Conservation (phyloP, 1,140 invertebrate genomes). For the Zaprionus tsacasi region DNA sequence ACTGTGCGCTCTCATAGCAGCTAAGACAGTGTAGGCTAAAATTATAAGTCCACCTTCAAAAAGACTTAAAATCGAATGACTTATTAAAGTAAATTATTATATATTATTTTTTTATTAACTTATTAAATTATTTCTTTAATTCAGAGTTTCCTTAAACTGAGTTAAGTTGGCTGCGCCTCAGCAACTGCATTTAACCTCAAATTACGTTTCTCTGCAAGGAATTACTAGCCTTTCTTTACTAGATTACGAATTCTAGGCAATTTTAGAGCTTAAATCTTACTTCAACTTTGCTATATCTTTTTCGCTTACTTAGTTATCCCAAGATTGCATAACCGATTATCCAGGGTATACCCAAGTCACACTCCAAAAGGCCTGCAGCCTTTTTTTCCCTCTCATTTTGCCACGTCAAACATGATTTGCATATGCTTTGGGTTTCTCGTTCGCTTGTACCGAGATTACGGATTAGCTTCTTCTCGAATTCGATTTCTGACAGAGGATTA, state of each 20-base stretch:
- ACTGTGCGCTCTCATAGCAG: slow-evolving; percentile 1
- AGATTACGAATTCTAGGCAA: too few species aligned
- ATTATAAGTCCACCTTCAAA: too few species aligned
- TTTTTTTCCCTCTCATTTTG: slow-evolving; percentile 46
- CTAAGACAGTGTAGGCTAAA: background rate
- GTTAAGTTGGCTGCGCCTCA: too few species aligned
- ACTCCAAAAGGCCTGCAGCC: background rate
- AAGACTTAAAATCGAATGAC: too few species aligned
- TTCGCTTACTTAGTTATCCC: background rate
- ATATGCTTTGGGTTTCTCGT: slow-evolving; percentile 53
- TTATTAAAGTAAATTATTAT: too few species aligned
- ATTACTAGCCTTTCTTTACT: too few species aligned
- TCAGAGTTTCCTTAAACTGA: too few species aligned
- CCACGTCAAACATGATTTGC: slow-evolving; percentile 79
- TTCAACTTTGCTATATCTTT: slow-evolving; percentile 2
- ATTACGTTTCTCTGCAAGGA: too few species aligned
- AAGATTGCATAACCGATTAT: background rate
- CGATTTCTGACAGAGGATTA: slow-evolving; percentile 22
- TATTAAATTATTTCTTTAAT: too few species aligned
- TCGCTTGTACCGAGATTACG: slow-evolving; percentile 54
- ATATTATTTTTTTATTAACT: too few species aligned
- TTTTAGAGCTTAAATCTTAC: too few species aligned
- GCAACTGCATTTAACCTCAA: too few species aligned
- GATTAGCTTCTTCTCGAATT: slow-evolving; percentile 65
- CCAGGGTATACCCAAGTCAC: background rate